A percentile compares a stretch with the other conserved stretches of the same genome.
These are phyloP conservation scores for Venusia cambrica DNA, from an alignment of 2,888 invertebrate species.

Conservation along the genomic window DNA sequence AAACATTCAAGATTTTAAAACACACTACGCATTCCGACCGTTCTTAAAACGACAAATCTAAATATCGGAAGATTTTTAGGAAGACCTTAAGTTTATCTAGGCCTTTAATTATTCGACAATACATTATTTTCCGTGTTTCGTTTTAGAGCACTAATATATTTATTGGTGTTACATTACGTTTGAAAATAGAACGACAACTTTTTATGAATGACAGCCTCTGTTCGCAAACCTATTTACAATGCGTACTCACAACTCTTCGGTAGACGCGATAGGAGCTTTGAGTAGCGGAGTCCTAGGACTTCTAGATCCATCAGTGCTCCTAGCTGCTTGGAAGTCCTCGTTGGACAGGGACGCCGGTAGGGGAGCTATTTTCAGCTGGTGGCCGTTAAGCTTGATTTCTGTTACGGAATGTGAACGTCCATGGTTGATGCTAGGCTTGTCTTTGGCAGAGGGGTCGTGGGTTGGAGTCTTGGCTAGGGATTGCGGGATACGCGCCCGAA, in stretches of 20 bases:
- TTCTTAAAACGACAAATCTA: slow-evolving; percentile 6
- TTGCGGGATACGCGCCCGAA: slow-evolving; percentile 59
- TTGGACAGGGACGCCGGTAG: slow-evolving; percentile 82
- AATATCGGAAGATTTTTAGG: slow-evolving; percentile 22
- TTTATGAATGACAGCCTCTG: too few species aligned
- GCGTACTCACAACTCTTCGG: slow-evolving; percentile 75
- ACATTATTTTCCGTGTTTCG: too few species aligned
- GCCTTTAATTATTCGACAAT: slow-evolving; percentile 21
- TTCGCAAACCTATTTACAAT: too few species aligned
- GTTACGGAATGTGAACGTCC: slow-evolving; percentile 87
- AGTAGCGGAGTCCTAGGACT: slow-evolving; percentile 72
- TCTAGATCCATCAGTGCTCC: slow-evolving; percentile 62
- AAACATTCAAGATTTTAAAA: slow-evolving; percentile 52
- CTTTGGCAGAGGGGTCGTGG: slow-evolving; percentile 74
- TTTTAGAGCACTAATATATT: too few species aligned
- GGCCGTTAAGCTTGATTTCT: slow-evolving; percentile 88
- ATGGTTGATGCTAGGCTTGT: slow-evolving; percentile 78
- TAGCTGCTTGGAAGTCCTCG: slow-evolving; percentile 79
- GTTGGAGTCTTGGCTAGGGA: slow-evolving; percentile 75
- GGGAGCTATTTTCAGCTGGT: slow-evolving; percentile 85
- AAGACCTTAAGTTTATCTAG: slow-evolving; percentile 26
- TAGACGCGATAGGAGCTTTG: slow-evolving; percentile 76
- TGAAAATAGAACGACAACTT: too few species aligned
- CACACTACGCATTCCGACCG: slow-evolving; percentile 13
- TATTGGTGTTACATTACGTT: too few species aligned